These are phyloP conservation scores for Pristionchus exspectatus DNA, from an alignment of 2,888 invertebrate species.

Conservation along the genomic window DNA sequence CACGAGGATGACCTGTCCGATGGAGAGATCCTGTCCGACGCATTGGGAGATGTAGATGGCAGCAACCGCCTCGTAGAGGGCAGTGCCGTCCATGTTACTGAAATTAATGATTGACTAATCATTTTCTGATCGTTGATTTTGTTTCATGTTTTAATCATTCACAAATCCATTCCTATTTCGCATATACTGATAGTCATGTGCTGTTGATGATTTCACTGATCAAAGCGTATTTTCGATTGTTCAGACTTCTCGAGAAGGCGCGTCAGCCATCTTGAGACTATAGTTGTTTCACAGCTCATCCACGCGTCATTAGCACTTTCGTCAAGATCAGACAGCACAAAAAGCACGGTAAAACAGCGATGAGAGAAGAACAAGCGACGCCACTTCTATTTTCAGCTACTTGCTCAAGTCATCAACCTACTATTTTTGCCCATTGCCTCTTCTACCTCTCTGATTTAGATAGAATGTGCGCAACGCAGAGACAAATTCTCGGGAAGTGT, in stretches of 20 bases:
- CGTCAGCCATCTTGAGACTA: neutral
- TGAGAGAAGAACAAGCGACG: neutral
- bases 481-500: neutral
- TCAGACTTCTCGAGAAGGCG: neutral
- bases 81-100: conserved; percentile 82
- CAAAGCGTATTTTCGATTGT: neutral
- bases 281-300: neutral
- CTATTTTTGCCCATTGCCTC: too few species aligned
- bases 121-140: neutral
- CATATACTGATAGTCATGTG: too few species aligned
- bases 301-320: neutral
- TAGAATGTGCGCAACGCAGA: too few species aligned
- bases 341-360: neutral
- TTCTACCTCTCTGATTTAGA: too few species aligned
- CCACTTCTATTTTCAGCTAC: neutral
- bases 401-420: too few species aligned
- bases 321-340: neutral
- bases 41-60: conserved; percentile 82
- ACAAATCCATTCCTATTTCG: too few species aligned
- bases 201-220: neutral
- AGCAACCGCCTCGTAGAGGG: conserved; percentile 82
- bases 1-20: conserved; percentile 92
- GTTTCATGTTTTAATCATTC: too few species aligned
- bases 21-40: conserved; percentile 85
- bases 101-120: neutral